phyloP scores from a whole-genome alignment of 2,113 vertebrate species.

The Macaca mulatta region DNA sequence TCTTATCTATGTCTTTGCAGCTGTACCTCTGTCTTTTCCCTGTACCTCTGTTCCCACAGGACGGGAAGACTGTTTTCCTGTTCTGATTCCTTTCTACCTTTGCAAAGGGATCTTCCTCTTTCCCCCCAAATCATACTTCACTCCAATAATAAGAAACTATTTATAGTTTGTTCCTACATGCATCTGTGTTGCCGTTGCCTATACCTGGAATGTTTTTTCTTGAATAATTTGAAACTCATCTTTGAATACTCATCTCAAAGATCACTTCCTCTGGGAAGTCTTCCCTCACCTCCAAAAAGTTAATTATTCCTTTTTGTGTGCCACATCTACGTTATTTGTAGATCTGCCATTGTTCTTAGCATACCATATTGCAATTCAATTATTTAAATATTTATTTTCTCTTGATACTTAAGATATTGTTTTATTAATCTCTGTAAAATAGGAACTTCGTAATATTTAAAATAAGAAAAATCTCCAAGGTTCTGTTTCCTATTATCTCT shows the following conservation, averaged over 20 bases:
- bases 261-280: neutral
- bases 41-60: neutral
- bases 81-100: neutral
- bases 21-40: neutral
- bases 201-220: neutral
- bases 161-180: neutral
- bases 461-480: neutral
- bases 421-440: neutral
- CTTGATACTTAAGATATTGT: conserved; percentile 7
- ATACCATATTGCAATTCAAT: neutral
- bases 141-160: neutral
- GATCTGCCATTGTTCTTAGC: neutral
- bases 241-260: neutral
- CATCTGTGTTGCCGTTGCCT: neutral
- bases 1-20: neutral
- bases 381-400: neutral
- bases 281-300: neutral
- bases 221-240: neutral
- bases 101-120: neutral
- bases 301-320: neutral
- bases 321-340: neutral
- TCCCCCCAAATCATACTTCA: neutral
- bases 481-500: neutral
- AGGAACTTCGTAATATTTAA: neutral
- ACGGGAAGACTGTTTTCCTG: neutral